Conservation (phyloP, 2,888 invertebrate species). For the Nowickia ferox region DNA sequence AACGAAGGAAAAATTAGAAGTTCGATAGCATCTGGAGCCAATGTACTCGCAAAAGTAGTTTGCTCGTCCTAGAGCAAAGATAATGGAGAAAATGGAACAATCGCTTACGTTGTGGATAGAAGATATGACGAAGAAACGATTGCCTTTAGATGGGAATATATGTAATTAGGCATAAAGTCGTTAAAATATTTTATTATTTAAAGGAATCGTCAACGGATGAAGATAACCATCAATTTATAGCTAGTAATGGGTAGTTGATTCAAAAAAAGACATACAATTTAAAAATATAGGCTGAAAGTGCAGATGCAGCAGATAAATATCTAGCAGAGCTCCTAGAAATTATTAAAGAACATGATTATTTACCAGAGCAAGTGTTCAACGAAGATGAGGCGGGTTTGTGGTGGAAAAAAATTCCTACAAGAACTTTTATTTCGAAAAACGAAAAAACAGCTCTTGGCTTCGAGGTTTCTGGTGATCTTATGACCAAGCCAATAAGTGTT, state of each 20-base stretch:
- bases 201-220: too few relatives aligned
- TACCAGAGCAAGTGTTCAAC: constrained; percentile 11
- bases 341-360: neutral
- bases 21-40: too few relatives aligned
- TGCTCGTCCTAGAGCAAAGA: too few relatives aligned
- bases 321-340: neutral
- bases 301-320: neutral
- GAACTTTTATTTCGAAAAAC: constrained; percentile 5
- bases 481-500: constrained; percentile 4
- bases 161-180: too few relatives aligned
- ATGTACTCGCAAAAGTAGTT: too few relatives aligned
- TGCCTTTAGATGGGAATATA: too few relatives aligned
- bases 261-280: neutral
- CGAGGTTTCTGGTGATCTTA: constrained; percentile 8
- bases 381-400: constrained; percentile 25
- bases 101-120: too few relatives aligned
- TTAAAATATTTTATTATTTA: too few relatives aligned
- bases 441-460: neutral
- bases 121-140: too few relatives aligned
- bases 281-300: neutral
- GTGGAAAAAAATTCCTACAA: neutral
- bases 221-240: neutral
- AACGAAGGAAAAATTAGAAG: too few relatives aligned
- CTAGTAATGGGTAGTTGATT: neutral
- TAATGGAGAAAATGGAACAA: too few relatives aligned